A percentile compares a stretch with the other conserved stretches of the same genome.
These are phyloP conservation scores for Bruchidius siliquastri DNA, from an alignment of 2,888 invertebrate genomes.

Conservation along the genomic window DNA sequence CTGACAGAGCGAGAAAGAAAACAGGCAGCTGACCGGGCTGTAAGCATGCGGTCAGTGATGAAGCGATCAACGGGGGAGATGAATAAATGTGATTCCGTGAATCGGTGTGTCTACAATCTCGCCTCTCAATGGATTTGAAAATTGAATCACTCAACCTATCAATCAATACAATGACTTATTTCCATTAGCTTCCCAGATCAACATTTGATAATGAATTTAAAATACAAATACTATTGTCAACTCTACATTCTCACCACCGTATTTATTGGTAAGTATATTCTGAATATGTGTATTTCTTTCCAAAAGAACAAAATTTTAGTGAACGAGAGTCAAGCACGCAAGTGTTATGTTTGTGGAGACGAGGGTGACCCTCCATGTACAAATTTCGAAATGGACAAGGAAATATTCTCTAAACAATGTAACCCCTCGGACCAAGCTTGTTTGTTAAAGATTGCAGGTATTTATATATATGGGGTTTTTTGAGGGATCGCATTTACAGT, in stretches of 20 bases:
- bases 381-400: constrained; percentile 15
- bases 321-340: not conserved
- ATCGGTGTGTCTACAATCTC: not conserved
- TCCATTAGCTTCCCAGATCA: not conserved
- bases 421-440: constrained; percentile 12
- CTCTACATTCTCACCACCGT: not conserved
- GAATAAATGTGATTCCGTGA: not conserved
- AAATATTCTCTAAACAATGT: constrained; percentile 16
- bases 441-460: constrained; percentile 7
- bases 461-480: not conserved
- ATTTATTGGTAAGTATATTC: not conserved
- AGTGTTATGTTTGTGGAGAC: constrained; percentile 17
- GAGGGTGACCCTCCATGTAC: constrained; percentile 11
- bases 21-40: not conserved
- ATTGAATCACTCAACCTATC: not conserved
- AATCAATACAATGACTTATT: not conserved
- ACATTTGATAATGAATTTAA: not conserved
- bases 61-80: not conserved
- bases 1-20: not conserved
- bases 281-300: not conserved
- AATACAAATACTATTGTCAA: not conserved
- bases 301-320: not conserved
- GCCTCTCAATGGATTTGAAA: not conserved
- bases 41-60: not conserved
- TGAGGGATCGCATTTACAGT: not conserved